Conservation (phyloP, 2,113 vertebrate genomes). For the Pseudorhombus dupliciocellatus region DNA sequence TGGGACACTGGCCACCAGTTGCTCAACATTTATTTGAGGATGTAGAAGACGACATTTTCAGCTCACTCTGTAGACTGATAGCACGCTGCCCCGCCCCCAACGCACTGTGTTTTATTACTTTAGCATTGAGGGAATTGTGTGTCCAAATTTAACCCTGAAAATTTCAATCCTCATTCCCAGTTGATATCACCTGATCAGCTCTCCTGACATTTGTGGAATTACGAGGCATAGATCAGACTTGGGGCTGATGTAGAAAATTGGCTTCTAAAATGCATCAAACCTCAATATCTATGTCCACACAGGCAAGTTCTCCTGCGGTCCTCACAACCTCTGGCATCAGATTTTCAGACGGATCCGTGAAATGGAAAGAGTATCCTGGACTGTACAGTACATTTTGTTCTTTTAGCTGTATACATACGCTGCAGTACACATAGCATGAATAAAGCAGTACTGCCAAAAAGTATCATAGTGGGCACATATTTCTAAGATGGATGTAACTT, state of each 20-base stretch:
- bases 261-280: neutral
- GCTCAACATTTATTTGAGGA: no score
- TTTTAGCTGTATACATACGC: constrained; percentile 20
- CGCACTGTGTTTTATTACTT: no score
- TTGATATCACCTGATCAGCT: no score
- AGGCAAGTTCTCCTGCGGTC: neutral
- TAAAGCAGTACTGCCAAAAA: constrained; percentile 15
- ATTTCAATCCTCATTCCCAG: no score
- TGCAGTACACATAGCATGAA: constrained; percentile 24
- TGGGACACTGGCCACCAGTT: no score
- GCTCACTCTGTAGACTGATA: no score
- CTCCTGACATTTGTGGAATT: no score
- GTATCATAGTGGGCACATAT: neutral
- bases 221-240: no score
- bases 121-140: no score
- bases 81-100: no score
- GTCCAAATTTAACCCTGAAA: no score
- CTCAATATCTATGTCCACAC: neutral
- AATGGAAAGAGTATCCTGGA: neutral
- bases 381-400: constrained; percentile 15
- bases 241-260: neutral
- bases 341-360: neutral
- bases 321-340: neutral
- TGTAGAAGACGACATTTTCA: no score
- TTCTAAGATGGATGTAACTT: neutral